Percentiles rank a stretch among this genome's conserved stretches.
These are phyloP conservation scores for Colossoma macropomum DNA, from an alignment of 2,113 vertebrate genomes.

Conservation along the genomic window DNA sequence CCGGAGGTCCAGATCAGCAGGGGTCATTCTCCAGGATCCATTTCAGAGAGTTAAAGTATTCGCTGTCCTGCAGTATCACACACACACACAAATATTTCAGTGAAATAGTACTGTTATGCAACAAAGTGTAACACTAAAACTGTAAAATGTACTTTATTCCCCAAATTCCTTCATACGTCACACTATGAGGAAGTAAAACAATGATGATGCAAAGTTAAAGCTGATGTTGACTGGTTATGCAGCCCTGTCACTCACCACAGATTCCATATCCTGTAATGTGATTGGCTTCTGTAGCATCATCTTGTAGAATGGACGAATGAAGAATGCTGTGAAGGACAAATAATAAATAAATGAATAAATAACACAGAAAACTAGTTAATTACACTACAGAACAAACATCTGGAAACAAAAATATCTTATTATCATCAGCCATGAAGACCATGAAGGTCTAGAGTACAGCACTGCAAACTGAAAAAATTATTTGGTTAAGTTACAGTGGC, in stretches of 20 bases:
- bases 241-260: constrained; percentile 84
- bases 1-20: constrained; percentile 90
- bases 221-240: constrained; percentile 19
- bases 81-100: neutral
- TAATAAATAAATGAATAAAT: neutral
- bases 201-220: neutral
- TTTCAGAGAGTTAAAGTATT: constrained; percentile 94
- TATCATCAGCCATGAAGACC: neutral
- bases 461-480: too few species aligned
- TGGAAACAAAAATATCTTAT: neutral
- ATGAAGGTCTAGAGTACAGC: neutral
- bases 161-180: neutral
- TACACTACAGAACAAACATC: neutral
- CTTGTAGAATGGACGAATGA: constrained; percentile 98
- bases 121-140: neutral
- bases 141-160: neutral
- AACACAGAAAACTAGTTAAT: neutral
- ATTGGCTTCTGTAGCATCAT: constrained; percentile 99
- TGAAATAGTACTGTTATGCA: neutral
- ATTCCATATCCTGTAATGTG: constrained; percentile 95
- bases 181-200: neutral
- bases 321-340: constrained; percentile 85
- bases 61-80: constrained; percentile 84
- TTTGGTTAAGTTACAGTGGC: too few species aligned
- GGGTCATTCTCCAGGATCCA: constrained; percentile 99